A percentile compares a stretch with the other conserved stretches of the same genome.
Evolutionary conservation across 2,888 invertebrate genomes (phyloP).

Genomic region (Melikaiella ostensackeni): DNA sequence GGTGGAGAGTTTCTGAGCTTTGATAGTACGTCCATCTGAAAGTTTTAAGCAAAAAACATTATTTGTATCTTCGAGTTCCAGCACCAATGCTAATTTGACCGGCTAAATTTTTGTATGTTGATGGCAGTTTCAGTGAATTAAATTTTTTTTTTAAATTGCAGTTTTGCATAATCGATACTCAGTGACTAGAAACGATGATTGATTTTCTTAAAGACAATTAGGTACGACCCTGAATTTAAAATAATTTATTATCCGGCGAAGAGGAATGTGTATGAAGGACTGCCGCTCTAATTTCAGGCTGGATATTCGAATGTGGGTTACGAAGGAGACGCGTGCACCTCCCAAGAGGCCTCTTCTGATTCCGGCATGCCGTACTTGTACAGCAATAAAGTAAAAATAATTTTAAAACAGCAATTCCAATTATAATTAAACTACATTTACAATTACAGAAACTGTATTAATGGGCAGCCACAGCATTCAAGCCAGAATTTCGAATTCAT

Average conservation of each 20-base stretch:
- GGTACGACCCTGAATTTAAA: conserved; percentile 11
- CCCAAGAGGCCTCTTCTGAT: conserved; percentile 38
- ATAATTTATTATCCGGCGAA: conserved; percentile 18
- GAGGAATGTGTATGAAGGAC: conserved; percentile 22
- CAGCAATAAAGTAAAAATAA: conserved; percentile 43
- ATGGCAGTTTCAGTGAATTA: not conserved
- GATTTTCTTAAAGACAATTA: not conserved
- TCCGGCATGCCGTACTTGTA: conserved; percentile 40
- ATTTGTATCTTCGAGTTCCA: no score
- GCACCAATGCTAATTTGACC: no score
- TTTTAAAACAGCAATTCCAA: not conserved
- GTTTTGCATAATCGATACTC: not conserved
- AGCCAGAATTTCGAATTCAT: not conserved
- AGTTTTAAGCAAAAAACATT: no score
- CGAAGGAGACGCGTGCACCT: conserved; percentile 44
- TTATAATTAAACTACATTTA: not conserved
- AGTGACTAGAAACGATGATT: not conserved
- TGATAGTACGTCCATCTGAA: no score
- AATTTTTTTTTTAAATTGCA: not conserved
- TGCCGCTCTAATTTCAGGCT: conserved; percentile 50
- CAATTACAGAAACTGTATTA: not conserved
- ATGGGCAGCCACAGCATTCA: not conserved
- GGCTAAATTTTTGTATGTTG: not conserved
- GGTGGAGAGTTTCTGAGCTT: no score
- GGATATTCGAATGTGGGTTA: conserved; percentile 53